phyloP scores from a whole-genome alignment of 2,113 vertebrate genomes.

The Misgurnus anguillicaudatus region DNA sequence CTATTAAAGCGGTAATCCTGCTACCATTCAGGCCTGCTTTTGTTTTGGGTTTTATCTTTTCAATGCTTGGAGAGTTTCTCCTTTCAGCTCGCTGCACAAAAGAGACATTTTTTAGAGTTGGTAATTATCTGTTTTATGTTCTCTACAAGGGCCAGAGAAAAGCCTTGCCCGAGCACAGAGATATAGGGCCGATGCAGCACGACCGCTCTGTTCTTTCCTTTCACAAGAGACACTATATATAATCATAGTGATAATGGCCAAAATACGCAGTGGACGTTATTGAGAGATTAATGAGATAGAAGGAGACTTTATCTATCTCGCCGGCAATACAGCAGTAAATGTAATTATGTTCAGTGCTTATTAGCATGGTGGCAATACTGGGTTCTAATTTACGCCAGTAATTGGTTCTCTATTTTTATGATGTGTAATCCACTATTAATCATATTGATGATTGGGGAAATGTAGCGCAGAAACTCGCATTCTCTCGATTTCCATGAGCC shows the following conservation, averaged over 20 bases:
- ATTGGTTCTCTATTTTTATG: conserved; percentile 78
- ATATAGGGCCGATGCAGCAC: conserved; percentile 52
- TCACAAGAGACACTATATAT: conserved; percentile 40
- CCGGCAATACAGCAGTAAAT: conserved; percentile 77
- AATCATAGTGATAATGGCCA: conserved; percentile 67
- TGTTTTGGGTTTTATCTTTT: conserved; percentile 81
- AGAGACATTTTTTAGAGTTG: conserved; percentile 70
- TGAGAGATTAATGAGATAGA: conserved; percentile 78
- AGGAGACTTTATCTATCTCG: conserved; percentile 76
- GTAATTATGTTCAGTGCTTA: conserved; percentile 78
- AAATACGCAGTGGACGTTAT: conserved; percentile 69
- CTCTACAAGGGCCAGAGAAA: conserved; percentile 67
- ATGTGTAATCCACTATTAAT: conserved; percentile 76
- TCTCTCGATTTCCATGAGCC: conserved; percentile 70
- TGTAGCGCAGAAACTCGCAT: conserved; percentile 72
- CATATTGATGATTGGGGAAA: conserved; percentile 77
- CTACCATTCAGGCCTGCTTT: conserved; percentile 75
- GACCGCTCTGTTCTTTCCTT: conserved; percentile 29
- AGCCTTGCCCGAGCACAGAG: conserved; percentile 36
- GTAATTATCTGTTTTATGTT: conserved; percentile 78
- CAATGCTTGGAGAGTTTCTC: conserved; percentile 75
- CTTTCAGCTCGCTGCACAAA: conserved; percentile 75
- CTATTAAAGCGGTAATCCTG: conserved; percentile 76
- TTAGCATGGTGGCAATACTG: conserved; percentile 74
- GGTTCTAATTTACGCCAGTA: conserved; percentile 75